phyloP scores from a whole-genome alignment of 2,888 invertebrate genomes.

The Diogma glabrata region DNA sequence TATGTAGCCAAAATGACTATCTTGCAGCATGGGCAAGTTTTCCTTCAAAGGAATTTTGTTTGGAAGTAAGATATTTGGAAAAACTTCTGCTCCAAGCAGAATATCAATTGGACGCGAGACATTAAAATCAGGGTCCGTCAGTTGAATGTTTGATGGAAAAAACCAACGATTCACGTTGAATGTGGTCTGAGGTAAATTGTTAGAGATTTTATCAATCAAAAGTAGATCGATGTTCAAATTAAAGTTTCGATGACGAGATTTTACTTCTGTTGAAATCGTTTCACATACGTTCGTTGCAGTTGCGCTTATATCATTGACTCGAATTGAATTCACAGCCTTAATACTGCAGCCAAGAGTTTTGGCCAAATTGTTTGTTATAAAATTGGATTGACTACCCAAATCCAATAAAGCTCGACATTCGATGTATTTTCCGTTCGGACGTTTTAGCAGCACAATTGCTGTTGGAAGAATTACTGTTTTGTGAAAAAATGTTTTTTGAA shows the following conservation, averaged over 20 bases:
- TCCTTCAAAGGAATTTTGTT: background rate
- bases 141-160: too few species aligned
- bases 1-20: background rate
- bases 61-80: background rate
- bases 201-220: background rate
- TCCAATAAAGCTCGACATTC: background rate
- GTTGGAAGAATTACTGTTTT: background rate
- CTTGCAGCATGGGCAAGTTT: background rate
- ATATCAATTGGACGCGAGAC: background rate
- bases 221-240: background rate
- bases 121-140: background rate
- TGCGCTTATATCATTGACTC: too few species aligned
- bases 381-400: background rate
- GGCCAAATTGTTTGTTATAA: background rate
- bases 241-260: background rate
- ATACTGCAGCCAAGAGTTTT: too few species aligned
- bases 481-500: background rate
- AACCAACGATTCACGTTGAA: background rate
- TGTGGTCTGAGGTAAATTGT: background rate
- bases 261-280: background rate
- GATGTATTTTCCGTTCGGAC: background rate
- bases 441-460: background rate
- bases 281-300: too few species aligned
- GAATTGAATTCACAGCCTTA: too few species aligned
- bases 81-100: background rate